Base-by-base conservation (phyloP, 2,113 vertebrate species). In the Pelobates fuscus region DNA sequence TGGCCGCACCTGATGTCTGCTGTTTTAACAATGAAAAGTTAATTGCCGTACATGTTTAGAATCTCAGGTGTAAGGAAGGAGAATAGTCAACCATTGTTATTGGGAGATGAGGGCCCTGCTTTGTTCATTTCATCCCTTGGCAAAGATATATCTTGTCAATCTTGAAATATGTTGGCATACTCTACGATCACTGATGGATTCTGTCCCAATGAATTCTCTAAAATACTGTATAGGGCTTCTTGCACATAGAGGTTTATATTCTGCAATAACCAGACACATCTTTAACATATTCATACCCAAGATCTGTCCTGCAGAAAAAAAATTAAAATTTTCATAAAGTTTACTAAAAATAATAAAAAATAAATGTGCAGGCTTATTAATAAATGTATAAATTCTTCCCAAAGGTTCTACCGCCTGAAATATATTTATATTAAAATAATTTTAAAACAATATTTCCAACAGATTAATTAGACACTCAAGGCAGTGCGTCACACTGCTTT, bases 51-150 rank as follows among this genome's bases (percentile, higher is more conserved):
- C 78, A 85, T 84, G 77, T 54, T 69, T 80, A 23, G 18, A 60
- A 82, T 79, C 83, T 91, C 89, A 90, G 88, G 88, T 88, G 86
- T 81, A 67, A 54, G 61, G 72, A 81, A 77, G 80, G 85, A 86
- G 84, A 88, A 92, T 88, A 92, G 88, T 82, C 80, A 41, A 46
- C 86, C 86, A 88, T 89, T 92, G 91, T 93, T 89, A 77, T 37
- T 30, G 67, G 63, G 25, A 73, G 77, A 78, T 88, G 81, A 83
- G 88, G 81, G 7, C 55, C 80, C 70, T 62, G 78, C 88, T 90
- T 89, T 87, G 81, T 90, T 86, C 80, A 3, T 75, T 67, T 79
- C 43, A 81, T 82, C 78, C 73, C 79, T 84, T 86, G 82, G 87
- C 82, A 87, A 69, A 78, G 41, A 85, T 81, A 84, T 87, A 78